Base-by-base conservation (phyloP, 2,113 vertebrate genomes). In the Erinaceus europaeus region DNA sequence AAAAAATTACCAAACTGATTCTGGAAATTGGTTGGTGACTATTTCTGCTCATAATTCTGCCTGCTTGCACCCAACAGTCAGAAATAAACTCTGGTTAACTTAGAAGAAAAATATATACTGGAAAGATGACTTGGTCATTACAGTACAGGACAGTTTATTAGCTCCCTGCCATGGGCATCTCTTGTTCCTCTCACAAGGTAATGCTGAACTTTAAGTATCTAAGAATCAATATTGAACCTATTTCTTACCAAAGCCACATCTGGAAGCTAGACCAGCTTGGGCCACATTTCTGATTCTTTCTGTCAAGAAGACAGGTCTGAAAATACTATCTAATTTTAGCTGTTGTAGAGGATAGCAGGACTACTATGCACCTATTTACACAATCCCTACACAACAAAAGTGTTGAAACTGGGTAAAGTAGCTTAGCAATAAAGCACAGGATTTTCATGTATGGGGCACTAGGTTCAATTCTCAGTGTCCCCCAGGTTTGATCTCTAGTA, bases 1-100 rank as follows among this genome's bases (percentile, higher is more conserved):
- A 76, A 84, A 91, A 55, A 44, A 62, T 34, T 23, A 20, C 18
- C 38, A 86, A 75, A 67, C n/a, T 61, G 38, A 44, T 62, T 80
- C 38, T 80, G 84, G 29, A 42, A 80, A 46, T 62, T 1, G 34
- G n/a, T n/a, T n/a, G n/a, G n/a, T n/a, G n/a, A n/a, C 9, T 68
- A 4, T 38, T 78, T 53, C 42, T 64, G 38, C 13, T 64, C 27
- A 55, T 21, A 36, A 9, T 65, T 76, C 71, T 50, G 7, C 11
- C 9, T 87, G 4, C 18, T 74, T 48, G 25, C 48, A 36, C 36
- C 10, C 14, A 52, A 46, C 7, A n/a, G 5, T 5, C 38, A 65
- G 21, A 64, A 84, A 52, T 0, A 21, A 62, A 17, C 3, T 44
- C n/a, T 73, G 1, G 21, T 6, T 57, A 57, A 77, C 18, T 46